Evolutionary conservation across 2,888 invertebrate species (phyloP), one percentile per base, ranked within the genome.

Genomic region (Steromphala cineraria): DNA sequence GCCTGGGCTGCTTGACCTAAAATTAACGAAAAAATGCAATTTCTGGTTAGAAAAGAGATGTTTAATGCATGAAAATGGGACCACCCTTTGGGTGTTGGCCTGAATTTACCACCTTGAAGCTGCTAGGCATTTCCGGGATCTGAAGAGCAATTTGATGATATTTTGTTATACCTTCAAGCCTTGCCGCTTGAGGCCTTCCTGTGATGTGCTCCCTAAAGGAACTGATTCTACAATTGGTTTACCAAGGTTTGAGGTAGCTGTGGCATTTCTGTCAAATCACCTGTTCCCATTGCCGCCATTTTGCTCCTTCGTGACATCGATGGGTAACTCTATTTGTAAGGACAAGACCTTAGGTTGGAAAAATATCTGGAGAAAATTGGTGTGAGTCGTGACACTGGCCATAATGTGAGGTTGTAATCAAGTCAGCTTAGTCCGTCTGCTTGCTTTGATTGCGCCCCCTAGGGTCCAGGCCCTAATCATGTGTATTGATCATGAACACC

Each of bases 11-110:
- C 71, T 71, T 71, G 71, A 71, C 71, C 71, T 40, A 71, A 71
- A 71, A 71, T 71, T 36, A 71, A 71, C 19, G 56, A 36, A 71
- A 71, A 71, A 71, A 71, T 71, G 71, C 36, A 71, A 71, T 71
- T 71, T 36, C 28, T 28, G 71, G 71, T 31, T 71, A 40, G 71
- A 71, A 71, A 71, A 71, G 71, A 71, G 71, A 71, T 31, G 36
- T 71, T 71, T 71, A 71, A 71, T 71, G 71, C 71, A 71, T 71
- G 71, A 36, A 71, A 71, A 71, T 71, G 17, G 71, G 71, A 71
- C 28, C 31, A 71, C 36, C 71, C 71, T 71, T 24, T 40, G 71
- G 71, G 71, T 71, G 36, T 19, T 40, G 40, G 19, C 71, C 36
- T 40, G 36, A 71, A 71, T 40, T n/a, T n/a, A 24, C 40, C 28